Evolutionary conservation across 2,888 invertebrate genomes (phyloP).

Genomic region (Coelopa pilipes): DNA sequence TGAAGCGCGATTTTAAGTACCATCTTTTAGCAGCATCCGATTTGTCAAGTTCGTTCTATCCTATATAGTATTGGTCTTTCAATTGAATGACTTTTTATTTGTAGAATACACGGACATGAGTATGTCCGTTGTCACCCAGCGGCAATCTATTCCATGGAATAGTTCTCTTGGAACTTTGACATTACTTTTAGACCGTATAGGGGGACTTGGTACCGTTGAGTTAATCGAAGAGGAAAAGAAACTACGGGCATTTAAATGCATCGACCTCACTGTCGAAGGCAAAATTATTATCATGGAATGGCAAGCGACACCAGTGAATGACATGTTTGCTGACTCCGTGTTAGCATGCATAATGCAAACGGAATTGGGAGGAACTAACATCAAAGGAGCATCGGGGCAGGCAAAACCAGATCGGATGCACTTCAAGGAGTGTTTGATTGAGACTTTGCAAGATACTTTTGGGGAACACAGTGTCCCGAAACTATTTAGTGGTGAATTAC

Average conservation of each 20-base stretch:
- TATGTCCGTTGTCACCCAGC: slow-evolving; percentile 91
- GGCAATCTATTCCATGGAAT: slow-evolving; percentile 89
- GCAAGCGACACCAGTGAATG: slow-evolving; percentile 93
- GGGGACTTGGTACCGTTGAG: slow-evolving; percentile 75
- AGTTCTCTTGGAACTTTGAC: slow-evolving; percentile 73
- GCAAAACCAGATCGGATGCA: slow-evolving; percentile 89
- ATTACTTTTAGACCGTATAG: slow-evolving; percentile 81
- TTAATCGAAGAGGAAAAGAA: slow-evolving; percentile 77
- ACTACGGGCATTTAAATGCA: slow-evolving; percentile 82
- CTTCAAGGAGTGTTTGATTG: slow-evolving; percentile 77
- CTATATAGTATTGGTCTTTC: neutral
- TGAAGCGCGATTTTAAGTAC: slow-evolving; percentile 98
- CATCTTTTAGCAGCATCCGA: slow-evolving; percentile 93
- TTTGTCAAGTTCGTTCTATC: slow-evolving; percentile 74
- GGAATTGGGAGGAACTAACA: slow-evolving; percentile 74
- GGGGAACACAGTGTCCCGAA: slow-evolving; percentile 94
- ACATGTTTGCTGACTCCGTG: slow-evolving; percentile 98
- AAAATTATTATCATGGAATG: slow-evolving; percentile 91
- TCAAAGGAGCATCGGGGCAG: slow-evolving; percentile 72
- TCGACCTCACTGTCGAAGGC: slow-evolving; percentile 84
- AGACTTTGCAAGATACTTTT: slow-evolving; percentile 84
- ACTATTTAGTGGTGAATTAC: slow-evolving; percentile 89
- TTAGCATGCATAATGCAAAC: slow-evolving; percentile 89
- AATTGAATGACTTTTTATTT: neutral
- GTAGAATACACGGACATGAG: slow-evolving; percentile 92